Conservation (phyloP, 2,113 vertebrate genomes). For the Bambusicola thoracicus region DNA sequence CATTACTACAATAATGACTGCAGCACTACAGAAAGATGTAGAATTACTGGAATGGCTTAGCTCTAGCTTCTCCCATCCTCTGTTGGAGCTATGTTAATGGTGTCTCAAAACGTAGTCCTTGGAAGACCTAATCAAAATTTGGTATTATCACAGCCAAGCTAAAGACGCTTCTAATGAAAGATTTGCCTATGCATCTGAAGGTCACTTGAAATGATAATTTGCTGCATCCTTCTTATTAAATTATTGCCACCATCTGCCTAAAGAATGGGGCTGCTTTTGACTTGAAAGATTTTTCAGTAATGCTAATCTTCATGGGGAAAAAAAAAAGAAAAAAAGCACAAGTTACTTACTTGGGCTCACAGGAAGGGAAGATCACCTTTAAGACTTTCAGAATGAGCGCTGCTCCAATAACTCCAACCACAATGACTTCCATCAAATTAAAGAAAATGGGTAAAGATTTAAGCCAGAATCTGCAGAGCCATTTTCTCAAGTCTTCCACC, state of each 20-base stretch:
- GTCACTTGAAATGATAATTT: background rate
- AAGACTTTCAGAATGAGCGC: constrained; percentile 85
- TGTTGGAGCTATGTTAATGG: background rate
- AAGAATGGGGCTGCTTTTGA: background rate
- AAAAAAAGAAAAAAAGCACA: background rate
- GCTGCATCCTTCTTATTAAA: background rate
- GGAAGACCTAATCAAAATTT: background rate
- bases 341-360: constrained; percentile 87
- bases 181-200: background rate
- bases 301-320: background rate
- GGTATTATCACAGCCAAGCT: background rate
- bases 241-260: background rate
- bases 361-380: constrained; percentile 86
- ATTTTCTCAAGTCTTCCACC: constrained; percentile 86
- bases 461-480: constrained; percentile 85
- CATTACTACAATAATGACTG: background rate
- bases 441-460: constrained; percentile 88
- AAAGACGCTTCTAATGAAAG: background rate
- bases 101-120: background rate
- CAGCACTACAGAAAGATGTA: background rate
- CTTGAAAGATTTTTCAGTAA: background rate
- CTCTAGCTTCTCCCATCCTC: background rate
- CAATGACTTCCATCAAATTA: constrained; percentile 87
- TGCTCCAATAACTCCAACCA: constrained; percentile 88
- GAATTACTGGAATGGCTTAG: background rate